A percentile compares a stretch with the other conserved stretches of the same genome.
Conservation (phyloP, 2,113 vertebrate genomes). For the Bucco capensis region DNA sequence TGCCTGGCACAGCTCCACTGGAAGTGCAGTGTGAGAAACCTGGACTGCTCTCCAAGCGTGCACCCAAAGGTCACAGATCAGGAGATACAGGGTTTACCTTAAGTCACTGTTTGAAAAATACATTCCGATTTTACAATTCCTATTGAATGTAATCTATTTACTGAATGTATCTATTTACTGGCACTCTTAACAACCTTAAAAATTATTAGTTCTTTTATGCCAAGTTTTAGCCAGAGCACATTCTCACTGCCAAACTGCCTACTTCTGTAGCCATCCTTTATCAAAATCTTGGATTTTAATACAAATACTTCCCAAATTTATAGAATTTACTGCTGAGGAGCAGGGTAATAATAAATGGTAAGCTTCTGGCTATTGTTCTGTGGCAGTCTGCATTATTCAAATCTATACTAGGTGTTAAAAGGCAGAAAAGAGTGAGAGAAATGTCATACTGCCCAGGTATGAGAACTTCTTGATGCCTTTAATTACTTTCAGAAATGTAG, state of each 20-base stretch:
- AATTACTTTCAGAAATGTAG: not conserved
- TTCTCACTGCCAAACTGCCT: not conserved
- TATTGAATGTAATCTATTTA: not conserved
- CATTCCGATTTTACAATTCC: not conserved
- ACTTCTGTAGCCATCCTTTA: not conserved
- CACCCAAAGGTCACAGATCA: not conserved
- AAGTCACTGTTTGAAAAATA: not conserved
- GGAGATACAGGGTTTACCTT: not conserved
- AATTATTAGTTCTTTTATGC: not conserved
- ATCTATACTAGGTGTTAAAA: not conserved
- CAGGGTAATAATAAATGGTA: not conserved
- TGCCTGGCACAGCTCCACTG: not conserved
- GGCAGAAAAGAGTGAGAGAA: not conserved
- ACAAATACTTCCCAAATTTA: not conserved
- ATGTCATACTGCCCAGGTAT: not conserved
- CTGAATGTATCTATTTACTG: no score
- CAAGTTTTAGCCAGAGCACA: not conserved
- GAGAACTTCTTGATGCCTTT: not conserved
- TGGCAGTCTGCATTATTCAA: not conserved
- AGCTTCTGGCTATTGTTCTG: not conserved
- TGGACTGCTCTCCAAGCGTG: not conserved
- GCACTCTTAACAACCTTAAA: no score
- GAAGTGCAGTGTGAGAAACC: not conserved
- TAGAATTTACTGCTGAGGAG: not conserved
- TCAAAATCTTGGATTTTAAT: not conserved